Base-by-base conservation (phyloP, 2,797 vertebrate genomes). In the Dromococcyx pavoninus region DNA sequence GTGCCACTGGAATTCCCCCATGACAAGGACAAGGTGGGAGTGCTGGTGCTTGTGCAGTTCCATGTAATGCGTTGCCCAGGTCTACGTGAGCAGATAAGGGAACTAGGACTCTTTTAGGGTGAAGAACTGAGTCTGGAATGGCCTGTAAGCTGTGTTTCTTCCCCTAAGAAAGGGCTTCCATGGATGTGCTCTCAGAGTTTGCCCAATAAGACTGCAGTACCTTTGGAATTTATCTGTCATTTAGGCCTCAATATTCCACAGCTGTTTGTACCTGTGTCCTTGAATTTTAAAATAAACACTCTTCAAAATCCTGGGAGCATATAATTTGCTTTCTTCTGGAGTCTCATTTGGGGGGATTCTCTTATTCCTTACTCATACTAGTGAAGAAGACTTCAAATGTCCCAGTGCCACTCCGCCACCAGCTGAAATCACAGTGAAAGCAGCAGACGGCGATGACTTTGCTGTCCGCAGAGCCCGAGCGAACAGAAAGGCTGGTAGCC, bases 401-500 rank as follows among this genome's bases (percentile, higher is more conserved):
- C 50, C 74, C 75, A 75, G 69, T 62, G 92, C 65, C 43, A 71
- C 83, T 37, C 85, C 79, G 37, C 93, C 91, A 41, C 92, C 97
- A 82, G 65, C 97, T 88, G 96, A 98, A 96, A 97, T 97, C 88
- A 96, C 94, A 35, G 96, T 97, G 93, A 98, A 98, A 93, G 98
- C 97, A n/a, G 98, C 98, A 88, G 92, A 88, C 48, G 86, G 15
- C 2, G 98, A 98, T 83, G 97, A 98, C 94, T 97, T 98, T 96
- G 98, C 98, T 80, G 82, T 90, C 88, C 97, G 98, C 97, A 98
- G 97, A 97, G 96, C 97, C 94, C 98, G 98, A 91, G 97, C 97
- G 94, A 98, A 98, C 96, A 98, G 96, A 95, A 98, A 98, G 83
- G 21, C 97, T 73, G 96, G 96, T 33, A 79, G 96, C 84, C 97